Percentiles rank a stretch among this genome's conserved stretches.
Conservation (phyloP, 2,888 invertebrate species). For the Quadroppia sp. region DNA sequence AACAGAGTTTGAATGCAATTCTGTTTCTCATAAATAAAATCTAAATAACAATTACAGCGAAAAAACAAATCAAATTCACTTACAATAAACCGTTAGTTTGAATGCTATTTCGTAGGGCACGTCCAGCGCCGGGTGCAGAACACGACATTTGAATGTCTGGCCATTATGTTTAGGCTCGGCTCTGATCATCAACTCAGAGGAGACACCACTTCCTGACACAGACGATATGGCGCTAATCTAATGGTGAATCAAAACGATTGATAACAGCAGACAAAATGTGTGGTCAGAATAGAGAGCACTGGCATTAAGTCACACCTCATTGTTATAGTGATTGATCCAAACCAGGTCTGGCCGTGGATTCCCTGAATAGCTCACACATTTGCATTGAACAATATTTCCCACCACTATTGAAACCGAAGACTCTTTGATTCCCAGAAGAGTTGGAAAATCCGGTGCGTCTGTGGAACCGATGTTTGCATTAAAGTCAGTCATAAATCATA, state of each 20-base stretch:
- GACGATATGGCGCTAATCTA: constrained; percentile 45
- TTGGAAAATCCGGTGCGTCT: constrained; percentile 48
- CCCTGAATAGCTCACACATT: constrained; percentile 46
- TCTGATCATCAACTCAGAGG: constrained; percentile 45
- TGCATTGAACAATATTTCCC: constrained; percentile 46
- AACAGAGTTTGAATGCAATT: background rate
- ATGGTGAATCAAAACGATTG: constrained; percentile 18
- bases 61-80: constrained; percentile 30
- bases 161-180: constrained; percentile 44
- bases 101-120: constrained; percentile 40
- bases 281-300: constrained; percentile 9
- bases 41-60: background rate
- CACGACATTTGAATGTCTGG: constrained; percentile 41
- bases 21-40: constrained; percentile 3
- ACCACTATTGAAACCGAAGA: constrained; percentile 40
- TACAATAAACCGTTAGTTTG: constrained; percentile 42
- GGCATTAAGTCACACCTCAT: constrained; percentile 44
- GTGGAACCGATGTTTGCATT: constrained; percentile 29
- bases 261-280: constrained; percentile 33
- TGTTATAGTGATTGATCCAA: constrained; percentile 45
- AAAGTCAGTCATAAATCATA: constrained; percentile 34
- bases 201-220: constrained; percentile 44
- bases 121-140: constrained; percentile 37
- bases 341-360: constrained; percentile 46
- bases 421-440: constrained; percentile 45